Evolutionary conservation across 2,888 invertebrate genomes (phyloP), one percentile per base, ranked within the genome.

Genomic region (Frankliniella intonsa): DNA sequence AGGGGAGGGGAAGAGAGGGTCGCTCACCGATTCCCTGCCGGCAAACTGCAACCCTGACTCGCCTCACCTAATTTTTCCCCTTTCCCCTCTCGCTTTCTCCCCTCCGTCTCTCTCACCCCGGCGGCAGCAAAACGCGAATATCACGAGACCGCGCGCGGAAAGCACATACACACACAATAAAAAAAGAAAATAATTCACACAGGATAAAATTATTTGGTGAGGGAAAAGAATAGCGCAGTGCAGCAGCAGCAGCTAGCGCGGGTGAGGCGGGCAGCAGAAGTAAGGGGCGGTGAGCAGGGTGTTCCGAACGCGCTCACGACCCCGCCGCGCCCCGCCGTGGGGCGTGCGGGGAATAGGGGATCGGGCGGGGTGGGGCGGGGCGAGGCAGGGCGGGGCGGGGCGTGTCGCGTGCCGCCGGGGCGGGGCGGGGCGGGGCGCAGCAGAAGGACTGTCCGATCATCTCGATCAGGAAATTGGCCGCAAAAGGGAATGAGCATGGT

Each of bases 401-500:
- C 22, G 25, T 10, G 69, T 22, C 69, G 69, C 69, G 69, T 76
- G 69, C 69, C 69, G 69, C 9, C 69, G 69, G 69, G 11, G 7
- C 22, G 69, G 25, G 69, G 10, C 10, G 22, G 17, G 62, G 0
- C 62, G 62, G 62, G n/a, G 12, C 62, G 62, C 14, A n/a, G 62
- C 62, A 19, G 62, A 62, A 7, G 62, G 62, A 17, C 55, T 55
- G 17, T 8, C 25, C 69, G 69, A 76, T 76, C 69, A 76, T 76
- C 25, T 76, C 25, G 69, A 25, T 25, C 69, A 76, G 69, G 69
- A 76, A 76, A 76, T 76, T 76, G 69, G 69, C 25, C 69, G 69
- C 22, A 9, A 22, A 25, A 76, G 69, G 25, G 25, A 76, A 76
- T 76, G 69, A 76, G 69, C 69, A 12, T 8, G 22, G 69, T 62